Evolutionary conservation across 2,888 invertebrate genomes (phyloP).

Genomic region (Apotomis turbidana): DNA sequence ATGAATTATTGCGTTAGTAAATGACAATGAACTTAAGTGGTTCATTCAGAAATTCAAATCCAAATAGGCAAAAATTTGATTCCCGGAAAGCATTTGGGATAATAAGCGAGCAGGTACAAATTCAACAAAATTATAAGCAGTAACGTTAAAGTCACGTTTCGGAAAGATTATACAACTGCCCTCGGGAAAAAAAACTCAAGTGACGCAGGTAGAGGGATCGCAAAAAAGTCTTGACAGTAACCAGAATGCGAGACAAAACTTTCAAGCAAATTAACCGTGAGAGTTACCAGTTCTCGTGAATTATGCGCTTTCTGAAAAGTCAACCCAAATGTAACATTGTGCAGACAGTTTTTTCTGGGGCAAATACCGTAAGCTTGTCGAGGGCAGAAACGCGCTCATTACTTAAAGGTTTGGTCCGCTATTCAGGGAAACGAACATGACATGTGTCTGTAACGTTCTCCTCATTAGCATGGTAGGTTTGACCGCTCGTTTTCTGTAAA

Average conservation of each 20-base stretch:
- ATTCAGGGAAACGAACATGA: not conserved
- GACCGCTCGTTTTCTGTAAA: not conserved
- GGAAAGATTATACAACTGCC: slow-evolving; percentile 31
- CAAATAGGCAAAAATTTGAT: not conserved
- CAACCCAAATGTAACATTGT: slow-evolving; percentile 37
- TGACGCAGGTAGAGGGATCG: slow-evolving; percentile 45
- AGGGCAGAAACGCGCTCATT: not conserved
- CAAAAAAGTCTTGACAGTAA: slow-evolving; percentile 58
- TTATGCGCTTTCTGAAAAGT: slow-evolving; percentile 49
- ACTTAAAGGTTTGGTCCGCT: not conserved
- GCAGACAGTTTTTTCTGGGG: slow-evolving; percentile 37
- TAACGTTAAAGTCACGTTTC: slow-evolving; percentile 36
- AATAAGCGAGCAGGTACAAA: slow-evolving; percentile 15
- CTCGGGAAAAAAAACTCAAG: slow-evolving; percentile 29
- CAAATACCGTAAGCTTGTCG: slow-evolving; percentile 27
- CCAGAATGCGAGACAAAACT: slow-evolving; percentile 57
- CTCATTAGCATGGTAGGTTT: not conserved
- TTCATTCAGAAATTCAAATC: slow-evolving; percentile 1
- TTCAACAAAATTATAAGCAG: slow-evolving; percentile 9
- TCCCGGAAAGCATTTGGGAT: slow-evolving; percentile 21
- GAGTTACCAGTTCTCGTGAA: slow-evolving; percentile 55
- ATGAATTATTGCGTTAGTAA: not conserved
- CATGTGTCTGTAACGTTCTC: not conserved
- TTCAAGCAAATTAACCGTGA: slow-evolving; percentile 60
- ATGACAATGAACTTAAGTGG: slow-evolving; percentile 15